Evolutionary conservation across 92 coral and sea anemone genomes (phyloP).

Genomic region (Bergia puertoricense): DNA sequence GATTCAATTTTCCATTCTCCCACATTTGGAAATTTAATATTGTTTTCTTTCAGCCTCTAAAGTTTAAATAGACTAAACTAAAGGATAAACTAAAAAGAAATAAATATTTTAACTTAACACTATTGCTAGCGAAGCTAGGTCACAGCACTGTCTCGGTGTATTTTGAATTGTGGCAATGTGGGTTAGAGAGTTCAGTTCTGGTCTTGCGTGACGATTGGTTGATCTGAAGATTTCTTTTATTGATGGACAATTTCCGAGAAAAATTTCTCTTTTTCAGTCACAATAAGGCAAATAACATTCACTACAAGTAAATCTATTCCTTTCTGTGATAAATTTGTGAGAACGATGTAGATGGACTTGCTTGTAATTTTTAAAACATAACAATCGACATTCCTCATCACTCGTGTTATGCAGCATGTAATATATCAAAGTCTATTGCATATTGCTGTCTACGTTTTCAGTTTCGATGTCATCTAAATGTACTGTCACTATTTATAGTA

Average conservation of each 20-base stretch:
- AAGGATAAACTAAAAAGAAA: not conserved
- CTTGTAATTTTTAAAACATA: too few species aligned
- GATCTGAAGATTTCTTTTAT: too few species aligned
- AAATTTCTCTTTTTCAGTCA: not conserved
- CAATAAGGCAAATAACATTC: too few species aligned
- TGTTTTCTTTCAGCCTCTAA: not conserved
- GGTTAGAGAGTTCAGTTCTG: too few species aligned
- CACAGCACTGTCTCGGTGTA: too few species aligned
- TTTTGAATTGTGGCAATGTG: too few species aligned
- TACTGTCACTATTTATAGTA: not conserved
- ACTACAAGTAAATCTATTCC: too few species aligned
- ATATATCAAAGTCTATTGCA: not conserved
- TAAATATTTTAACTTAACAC: too few species aligned
- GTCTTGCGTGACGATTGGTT: too few species aligned
- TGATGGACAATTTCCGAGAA: not conserved
- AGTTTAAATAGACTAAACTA: not conserved
- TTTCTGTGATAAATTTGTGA: not conserved
- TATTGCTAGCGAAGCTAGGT: too few species aligned
- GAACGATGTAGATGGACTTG: not conserved
- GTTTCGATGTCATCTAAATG: not conserved
- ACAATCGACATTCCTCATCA: too few species aligned
- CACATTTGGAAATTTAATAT: not conserved
- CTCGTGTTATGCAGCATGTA: too few species aligned
- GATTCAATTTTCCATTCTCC: not conserved
- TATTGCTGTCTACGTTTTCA: not conserved